Conservation (phyloP, 1,140 invertebrate genomes). For the Diachasma alloeum region DNA sequence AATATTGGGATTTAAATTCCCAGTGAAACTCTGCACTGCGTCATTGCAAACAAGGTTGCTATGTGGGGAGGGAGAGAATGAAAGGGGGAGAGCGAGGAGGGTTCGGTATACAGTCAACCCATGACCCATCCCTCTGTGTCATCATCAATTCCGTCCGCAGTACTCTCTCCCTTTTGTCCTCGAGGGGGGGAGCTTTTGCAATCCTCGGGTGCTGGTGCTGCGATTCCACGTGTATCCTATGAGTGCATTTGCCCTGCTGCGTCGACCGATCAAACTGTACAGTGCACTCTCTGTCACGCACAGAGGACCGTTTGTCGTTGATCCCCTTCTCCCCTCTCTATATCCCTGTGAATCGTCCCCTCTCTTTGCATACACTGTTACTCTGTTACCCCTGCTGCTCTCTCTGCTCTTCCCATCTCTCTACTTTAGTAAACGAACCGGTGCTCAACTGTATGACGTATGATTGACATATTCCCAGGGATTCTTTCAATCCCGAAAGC, state of each 20-base stretch:
- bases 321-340: constrained; percentile 16
- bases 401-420: neutral
- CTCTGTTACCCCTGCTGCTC: too few relatives aligned
- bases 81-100: neutral
- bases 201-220: constrained; percentile 10
- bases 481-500: neutral
- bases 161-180: constrained; percentile 14
- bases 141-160: constrained; percentile 33
- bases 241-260: constrained; percentile 13
- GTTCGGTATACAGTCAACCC: constrained; percentile 8
- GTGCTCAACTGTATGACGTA: neutral
- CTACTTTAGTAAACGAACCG: neutral
- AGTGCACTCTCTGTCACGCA: constrained; percentile 35
- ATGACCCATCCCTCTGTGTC: constrained; percentile 36
- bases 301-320: constrained; percentile 38
- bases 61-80: neutral
- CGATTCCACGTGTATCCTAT: constrained; percentile 23
- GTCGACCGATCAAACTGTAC: constrained; percentile 6
- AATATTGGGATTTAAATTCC: constrained; percentile 38
- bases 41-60: constrained; percentile 45
- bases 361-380: neutral
- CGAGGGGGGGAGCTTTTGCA: neutral
- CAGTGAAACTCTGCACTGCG: constrained; percentile 40
- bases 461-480: neutral
- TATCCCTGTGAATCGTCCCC: neutral